Evolutionary conservation across 2,113 vertebrate species (phyloP).

Genomic region (Leptobrachium leishanense): DNA sequence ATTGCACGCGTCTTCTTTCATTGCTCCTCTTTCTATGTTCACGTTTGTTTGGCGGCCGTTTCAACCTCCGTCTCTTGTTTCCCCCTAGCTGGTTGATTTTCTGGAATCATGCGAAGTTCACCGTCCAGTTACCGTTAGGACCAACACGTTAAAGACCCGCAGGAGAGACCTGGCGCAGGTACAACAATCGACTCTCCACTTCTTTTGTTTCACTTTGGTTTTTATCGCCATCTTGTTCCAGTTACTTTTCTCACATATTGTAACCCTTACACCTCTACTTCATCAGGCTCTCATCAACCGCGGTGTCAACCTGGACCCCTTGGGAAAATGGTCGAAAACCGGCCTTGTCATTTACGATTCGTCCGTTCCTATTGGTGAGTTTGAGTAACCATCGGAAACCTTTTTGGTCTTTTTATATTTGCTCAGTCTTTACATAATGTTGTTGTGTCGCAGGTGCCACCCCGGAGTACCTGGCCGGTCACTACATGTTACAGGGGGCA

Average conservation of each 20-base stretch:
- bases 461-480: slow-evolving; percentile 93
- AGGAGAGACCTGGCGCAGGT: slow-evolving; percentile 95
- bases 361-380: slow-evolving; percentile 90
- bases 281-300: slow-evolving; percentile 91
- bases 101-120: slow-evolving; percentile 94
- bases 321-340: slow-evolving; percentile 96
- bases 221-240: background rate
- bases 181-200: slow-evolving; percentile 10
- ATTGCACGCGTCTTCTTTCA: background rate
- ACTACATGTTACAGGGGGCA: slow-evolving; percentile 96
- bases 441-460: slow-evolving; percentile 79
- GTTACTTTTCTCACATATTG: too few species aligned
- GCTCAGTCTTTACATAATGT: too few species aligned
- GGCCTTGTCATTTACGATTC: slow-evolving; percentile 93
- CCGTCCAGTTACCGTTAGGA: slow-evolving; percentile 88
- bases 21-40: background rate
- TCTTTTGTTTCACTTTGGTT: background rate
- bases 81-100: slow-evolving; percentile 84
- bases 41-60: background rate
- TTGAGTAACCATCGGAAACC: background rate
- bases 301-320: slow-evolving; percentile 91
- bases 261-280: background rate
- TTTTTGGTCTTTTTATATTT: background rate
- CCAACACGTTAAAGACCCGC: slow-evolving; percentile 92
- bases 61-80: background rate